phyloP scores from a whole-genome alignment of 2,113 vertebrate species.

The Ifrita kowaldi region DNA sequence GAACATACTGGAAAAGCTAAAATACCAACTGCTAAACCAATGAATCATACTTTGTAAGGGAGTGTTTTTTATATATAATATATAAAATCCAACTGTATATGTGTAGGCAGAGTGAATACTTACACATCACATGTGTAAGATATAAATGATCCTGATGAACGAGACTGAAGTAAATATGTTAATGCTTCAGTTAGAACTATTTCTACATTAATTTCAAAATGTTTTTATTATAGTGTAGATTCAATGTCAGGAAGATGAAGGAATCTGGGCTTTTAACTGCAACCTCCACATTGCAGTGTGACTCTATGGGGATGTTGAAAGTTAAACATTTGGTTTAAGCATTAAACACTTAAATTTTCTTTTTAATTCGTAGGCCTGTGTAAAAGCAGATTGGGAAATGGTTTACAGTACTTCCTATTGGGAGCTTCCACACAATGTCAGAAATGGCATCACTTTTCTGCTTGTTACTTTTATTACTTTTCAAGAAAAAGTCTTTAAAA shows the following conservation, averaged over 20 bases:
- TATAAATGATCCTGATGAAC: constrained; percentile 39
- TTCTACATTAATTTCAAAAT: constrained; percentile 62
- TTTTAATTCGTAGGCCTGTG: constrained; percentile 1
- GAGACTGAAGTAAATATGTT: constrained; percentile 45
- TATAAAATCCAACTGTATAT: constrained; percentile 48
- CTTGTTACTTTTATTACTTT: neutral
- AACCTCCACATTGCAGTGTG: neutral
- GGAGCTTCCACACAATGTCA: neutral
- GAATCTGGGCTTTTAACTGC: constrained; percentile 28
- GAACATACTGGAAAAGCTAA: constrained; percentile 54
- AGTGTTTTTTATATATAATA: constrained; percentile 40
- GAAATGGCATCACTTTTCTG: neutral
- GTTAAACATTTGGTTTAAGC: constrained; percentile 67
- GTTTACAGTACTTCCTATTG: constrained; percentile 22
- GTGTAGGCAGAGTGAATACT: constrained; percentile 27
- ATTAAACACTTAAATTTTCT: constrained; percentile 58
- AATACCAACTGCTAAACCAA: constrained; percentile 41
- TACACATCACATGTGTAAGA: constrained; percentile 47
- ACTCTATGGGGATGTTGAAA: constrained; percentile 45
- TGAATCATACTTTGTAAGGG: constrained; percentile 43
- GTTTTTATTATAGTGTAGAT: constrained; percentile 56
- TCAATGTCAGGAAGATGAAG: constrained; percentile 47
- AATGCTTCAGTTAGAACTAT: constrained; percentile 37
- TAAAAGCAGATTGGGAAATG: constrained; percentile 6
- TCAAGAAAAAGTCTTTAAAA: neutral